phyloP scores from a whole-genome alignment of 2,797 vertebrate genomes.

The Pempheris klunzingeri region DNA sequence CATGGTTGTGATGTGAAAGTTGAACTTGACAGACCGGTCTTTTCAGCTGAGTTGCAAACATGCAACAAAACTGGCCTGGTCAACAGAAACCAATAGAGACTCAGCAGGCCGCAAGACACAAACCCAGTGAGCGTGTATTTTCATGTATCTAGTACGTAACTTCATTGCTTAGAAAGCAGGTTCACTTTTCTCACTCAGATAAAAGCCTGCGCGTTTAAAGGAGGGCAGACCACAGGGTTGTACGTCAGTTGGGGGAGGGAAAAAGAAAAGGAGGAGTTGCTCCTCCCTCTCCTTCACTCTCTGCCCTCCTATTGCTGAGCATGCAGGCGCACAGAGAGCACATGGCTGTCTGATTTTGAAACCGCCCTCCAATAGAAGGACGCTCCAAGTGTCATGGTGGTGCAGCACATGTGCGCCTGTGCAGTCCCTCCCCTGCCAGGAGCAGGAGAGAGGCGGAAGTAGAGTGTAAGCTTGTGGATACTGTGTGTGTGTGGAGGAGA shows the following conservation, averaged over 20 bases:
- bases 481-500: conserved; percentile 3
- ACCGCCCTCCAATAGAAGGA: conserved; percentile 36
- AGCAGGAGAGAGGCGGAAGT: conserved; percentile 63
- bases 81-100: neutral
- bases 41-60: neutral
- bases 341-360: conserved; percentile 67
- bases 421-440: conserved; percentile 50
- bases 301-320: conserved; percentile 23
- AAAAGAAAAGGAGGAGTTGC: conserved; percentile 54
- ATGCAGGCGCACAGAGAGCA: conserved; percentile 38
- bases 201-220: conserved; percentile 48
- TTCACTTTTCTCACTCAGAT: neutral
- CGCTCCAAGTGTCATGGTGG: conserved; percentile 17
- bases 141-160: neutral
- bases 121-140: neutral
- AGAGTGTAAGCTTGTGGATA: neutral
- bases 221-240: conserved; percentile 49
- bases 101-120: neutral
- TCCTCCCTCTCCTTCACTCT: conserved; percentile 3
- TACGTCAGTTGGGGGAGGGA: conserved; percentile 35
- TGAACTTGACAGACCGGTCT: conserved; percentile 15
- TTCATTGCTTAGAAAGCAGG: too few relatives aligned
- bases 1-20: neutral
- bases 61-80: too few relatives aligned
- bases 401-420: conserved; percentile 62